Evolutionary conservation across 2,888 invertebrate species (phyloP).

Genomic region (Saturnia pavonia): DNA sequence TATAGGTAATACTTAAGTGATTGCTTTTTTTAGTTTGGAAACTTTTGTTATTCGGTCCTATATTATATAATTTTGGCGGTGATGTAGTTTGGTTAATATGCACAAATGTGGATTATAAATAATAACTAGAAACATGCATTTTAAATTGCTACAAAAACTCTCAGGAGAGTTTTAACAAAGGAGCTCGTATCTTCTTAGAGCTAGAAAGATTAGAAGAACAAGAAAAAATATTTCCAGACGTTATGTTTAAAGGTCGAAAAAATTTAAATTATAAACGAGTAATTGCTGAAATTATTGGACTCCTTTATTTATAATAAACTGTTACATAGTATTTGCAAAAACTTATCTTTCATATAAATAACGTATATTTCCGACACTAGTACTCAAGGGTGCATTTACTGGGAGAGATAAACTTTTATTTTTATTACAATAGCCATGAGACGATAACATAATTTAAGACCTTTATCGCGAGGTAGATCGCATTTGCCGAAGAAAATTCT

Average conservation of each 20-base stretch:
- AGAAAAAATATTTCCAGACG: background rate
- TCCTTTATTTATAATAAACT: background rate
- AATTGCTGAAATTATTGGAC: slow-evolving; percentile 11
- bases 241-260: background rate
- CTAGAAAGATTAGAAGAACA: too few species aligned
- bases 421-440: slow-evolving; percentile 49
- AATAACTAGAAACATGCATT: too few species aligned
- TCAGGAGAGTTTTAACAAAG: too few species aligned
- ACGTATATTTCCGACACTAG: slow-evolving; percentile 32
- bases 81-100: too few species aligned
- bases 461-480: slow-evolving; percentile 55
- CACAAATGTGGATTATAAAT: too few species aligned
- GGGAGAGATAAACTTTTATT: slow-evolving; percentile 45
- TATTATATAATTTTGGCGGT: too few species aligned
- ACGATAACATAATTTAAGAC: slow-evolving; percentile 62
- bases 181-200: too few species aligned
- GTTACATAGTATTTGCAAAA: background rate
- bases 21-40: too few species aligned
- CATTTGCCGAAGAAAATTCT: slow-evolving; percentile 43
- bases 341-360: slow-evolving; percentile 28
- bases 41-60: too few species aligned
- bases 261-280: background rate
- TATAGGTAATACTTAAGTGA: too few species aligned
- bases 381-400: slow-evolving; percentile 36
- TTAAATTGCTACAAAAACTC: too few species aligned